Evolutionary conservation across 2,888 invertebrate genomes (phyloP).

Genomic region (Patella pellucida): DNA sequence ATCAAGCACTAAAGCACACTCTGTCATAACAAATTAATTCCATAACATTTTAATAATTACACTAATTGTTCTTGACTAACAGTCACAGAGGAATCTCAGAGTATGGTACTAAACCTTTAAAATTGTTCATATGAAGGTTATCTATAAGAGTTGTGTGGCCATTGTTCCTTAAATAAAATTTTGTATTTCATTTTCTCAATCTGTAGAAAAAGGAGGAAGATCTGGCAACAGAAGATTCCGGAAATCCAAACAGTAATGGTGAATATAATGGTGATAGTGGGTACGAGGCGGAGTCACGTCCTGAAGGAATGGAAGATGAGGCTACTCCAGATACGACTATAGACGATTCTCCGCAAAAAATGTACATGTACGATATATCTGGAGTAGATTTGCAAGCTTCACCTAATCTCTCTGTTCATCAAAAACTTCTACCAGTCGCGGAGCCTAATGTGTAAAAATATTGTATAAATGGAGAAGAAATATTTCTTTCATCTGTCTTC

Average conservation of each 20-base stretch:
- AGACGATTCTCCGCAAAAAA: conserved; percentile 27
- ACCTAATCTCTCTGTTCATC: conserved; percentile 22
- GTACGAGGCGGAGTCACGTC: conserved; percentile 60
- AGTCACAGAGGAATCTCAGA: too few species aligned
- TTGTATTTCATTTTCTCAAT: background rate
- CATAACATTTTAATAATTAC: too few species aligned
- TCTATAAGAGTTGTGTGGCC: background rate
- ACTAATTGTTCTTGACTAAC: too few species aligned
- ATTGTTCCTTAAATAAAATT: background rate
- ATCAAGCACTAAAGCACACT: too few species aligned
- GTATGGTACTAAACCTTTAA: too few species aligned
- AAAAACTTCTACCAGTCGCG: conserved; percentile 17
- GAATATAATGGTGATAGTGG: conserved; percentile 62
- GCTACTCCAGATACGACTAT: conserved; percentile 37
- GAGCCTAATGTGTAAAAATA: conserved; percentile 6
- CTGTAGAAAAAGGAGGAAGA: conserved; percentile 43
- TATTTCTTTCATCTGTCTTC: too few species aligned
- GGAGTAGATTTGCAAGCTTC: conserved; percentile 26
- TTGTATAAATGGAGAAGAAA: too few species aligned
- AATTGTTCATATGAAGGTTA: too few species aligned
- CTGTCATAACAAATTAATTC: too few species aligned
- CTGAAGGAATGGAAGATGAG: conserved; percentile 43
- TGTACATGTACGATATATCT: conserved; percentile 29
- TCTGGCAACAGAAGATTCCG: conserved; percentile 12
- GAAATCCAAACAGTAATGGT: conserved; percentile 18